Conservation (phyloP, 2,888 invertebrate species). For the Alentia gelatinosa region DNA sequence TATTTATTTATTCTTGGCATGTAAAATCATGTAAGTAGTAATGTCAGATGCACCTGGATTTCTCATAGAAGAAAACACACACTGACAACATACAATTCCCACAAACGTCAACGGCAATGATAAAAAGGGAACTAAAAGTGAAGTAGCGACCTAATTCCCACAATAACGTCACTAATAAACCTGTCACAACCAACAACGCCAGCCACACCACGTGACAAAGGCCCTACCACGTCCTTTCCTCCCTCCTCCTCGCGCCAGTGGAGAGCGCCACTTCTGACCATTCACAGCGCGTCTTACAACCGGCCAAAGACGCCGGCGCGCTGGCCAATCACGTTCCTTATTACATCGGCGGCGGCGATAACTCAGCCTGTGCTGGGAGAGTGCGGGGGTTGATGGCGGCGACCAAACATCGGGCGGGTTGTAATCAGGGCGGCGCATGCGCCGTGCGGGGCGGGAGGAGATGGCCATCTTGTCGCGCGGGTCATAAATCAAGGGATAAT, state of each 20-base stretch:
- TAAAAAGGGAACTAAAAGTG: not conserved
- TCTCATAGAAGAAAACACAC: not conserved
- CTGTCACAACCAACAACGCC: not conserved
- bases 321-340: constrained; percentile 1
- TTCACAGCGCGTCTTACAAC: not conserved
- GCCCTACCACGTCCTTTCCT: not conserved
- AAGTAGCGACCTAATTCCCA: not conserved
- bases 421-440: not conserved
- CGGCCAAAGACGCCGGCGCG: not conserved
- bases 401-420: not conserved
- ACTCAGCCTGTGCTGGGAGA: not conserved
- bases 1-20: not conserved
- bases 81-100: not conserved
- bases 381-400: not conserved
- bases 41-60: not conserved
- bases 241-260: not conserved
- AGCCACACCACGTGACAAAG: not conserved
- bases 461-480: not conserved
- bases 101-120: not conserved
- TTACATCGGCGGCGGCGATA: constrained; percentile 12
- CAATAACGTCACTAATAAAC: not conserved
- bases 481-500: constrained; percentile 13
- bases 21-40: not conserved
- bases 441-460: not conserved
- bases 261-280: constrained; percentile 17